phyloP scores from a whole-genome alignment of 2,113 vertebrate genomes.

The Callionymus lyra region DNA sequence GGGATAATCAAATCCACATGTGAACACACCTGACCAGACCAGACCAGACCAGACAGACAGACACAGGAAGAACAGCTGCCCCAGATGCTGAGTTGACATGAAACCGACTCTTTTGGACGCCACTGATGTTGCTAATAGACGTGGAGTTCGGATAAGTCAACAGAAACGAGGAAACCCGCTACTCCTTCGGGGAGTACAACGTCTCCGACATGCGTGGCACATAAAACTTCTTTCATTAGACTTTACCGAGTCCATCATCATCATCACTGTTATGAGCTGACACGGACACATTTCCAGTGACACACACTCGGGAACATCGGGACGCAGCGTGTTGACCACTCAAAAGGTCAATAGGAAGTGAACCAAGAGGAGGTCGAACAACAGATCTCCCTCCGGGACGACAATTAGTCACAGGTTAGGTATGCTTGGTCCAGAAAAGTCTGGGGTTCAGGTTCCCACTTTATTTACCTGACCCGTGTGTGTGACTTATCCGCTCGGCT shows the following conservation, averaged over 20 bases:
- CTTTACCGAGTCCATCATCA: constrained; percentile 11
- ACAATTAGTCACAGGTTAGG: constrained; percentile 31
- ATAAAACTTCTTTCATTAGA: constrained; percentile 11
- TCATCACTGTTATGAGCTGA: not conserved
- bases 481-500: constrained; percentile 34
- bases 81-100: constrained; percentile 23
- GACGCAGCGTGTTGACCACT: constrained; percentile 1
- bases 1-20: constrained; percentile 45
- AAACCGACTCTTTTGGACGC: constrained; percentile 20
- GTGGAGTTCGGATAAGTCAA: constrained; percentile 21
- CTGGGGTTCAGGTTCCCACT: constrained; percentile 35
- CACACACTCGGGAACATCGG: not conserved
- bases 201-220: constrained; percentile 8
- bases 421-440: constrained; percentile 14
- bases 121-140: constrained; percentile 5
- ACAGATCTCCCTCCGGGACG: constrained; percentile 25
- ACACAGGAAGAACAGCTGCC: constrained; percentile 32
- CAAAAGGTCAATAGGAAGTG: constrained; percentile 7
- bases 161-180: constrained; percentile 23
- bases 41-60: constrained; percentile 7
- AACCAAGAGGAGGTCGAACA: constrained; percentile 27
- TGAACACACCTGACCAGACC: constrained; percentile 7
- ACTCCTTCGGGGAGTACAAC: constrained; percentile 20
- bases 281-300: not conserved
- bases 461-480: constrained; percentile 50